Percentiles rank a stretch among this genome's conserved stretches.
These are phyloP conservation scores for Agraylea sexmaculata DNA, from an alignment of 1,140 invertebrate species.

Conservation along the genomic window DNA sequence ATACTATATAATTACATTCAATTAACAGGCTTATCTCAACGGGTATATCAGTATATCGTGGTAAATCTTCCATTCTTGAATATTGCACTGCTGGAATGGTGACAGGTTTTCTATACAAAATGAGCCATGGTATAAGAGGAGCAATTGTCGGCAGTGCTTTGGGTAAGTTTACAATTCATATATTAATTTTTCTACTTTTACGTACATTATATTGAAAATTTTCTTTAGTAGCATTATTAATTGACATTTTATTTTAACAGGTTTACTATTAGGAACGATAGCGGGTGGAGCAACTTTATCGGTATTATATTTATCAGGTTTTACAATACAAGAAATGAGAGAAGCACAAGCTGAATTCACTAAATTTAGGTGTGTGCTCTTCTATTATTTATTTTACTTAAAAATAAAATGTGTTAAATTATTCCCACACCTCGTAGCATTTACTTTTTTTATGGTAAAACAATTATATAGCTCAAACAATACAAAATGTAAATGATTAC, in stretches of 20 bases:
- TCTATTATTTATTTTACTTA: slow-evolving; percentile 7
- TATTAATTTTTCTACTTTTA: neutral
- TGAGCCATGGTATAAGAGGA: slow-evolving; percentile 48
- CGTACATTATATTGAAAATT: slow-evolving; percentile 4
- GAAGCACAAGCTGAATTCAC: slow-evolving; percentile 41
- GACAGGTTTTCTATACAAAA: slow-evolving; percentile 51
- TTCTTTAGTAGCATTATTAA: neutral
- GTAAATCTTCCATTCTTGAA: slow-evolving; percentile 50
- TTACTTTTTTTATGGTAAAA: neutral
- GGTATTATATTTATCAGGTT: slow-evolving; percentile 38
- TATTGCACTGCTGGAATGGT: slow-evolving; percentile 48
- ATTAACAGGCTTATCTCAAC: slow-evolving; percentile 45
- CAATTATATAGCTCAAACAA: neutral
- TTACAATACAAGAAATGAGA: slow-evolving; percentile 40
- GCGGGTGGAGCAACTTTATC: slow-evolving; percentile 34
- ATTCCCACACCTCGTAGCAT: neutral
- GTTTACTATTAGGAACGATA: slow-evolving; percentile 21
- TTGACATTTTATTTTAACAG: slow-evolving; percentile 5
- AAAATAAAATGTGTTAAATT: neutral
- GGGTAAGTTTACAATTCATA: slow-evolving; percentile 26
- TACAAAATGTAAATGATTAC: neutral
- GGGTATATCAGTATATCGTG: slow-evolving; percentile 49
- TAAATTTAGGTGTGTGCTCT: slow-evolving; percentile 22
- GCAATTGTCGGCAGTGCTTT: slow-evolving; percentile 47
- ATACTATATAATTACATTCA: slow-evolving; percentile 7